Conservation (phyloP, 35 echinoderm and acorn worm species). For the Anneissia japonica region DNA sequence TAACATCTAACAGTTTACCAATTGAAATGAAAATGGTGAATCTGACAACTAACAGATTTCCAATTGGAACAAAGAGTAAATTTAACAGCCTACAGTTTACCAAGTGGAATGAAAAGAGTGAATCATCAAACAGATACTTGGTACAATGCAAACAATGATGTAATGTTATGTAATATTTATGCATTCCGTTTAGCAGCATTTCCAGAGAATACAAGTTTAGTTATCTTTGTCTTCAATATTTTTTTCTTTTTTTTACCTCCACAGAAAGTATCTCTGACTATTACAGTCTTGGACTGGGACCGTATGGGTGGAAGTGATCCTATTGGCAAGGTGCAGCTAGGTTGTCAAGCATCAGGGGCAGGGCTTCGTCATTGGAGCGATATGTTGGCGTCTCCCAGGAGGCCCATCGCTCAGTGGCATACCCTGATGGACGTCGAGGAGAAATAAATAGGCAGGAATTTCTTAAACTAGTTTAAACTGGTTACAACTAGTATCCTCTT, state of each 20-base stretch:
- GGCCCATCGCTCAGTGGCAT: slow-evolving; percentile 98
- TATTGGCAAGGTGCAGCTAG: slow-evolving; percentile 90
- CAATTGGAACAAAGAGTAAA: too few species aligned
- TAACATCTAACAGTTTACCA: too few species aligned
- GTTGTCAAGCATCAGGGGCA: slow-evolving; percentile 91
- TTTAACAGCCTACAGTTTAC: too few species aligned
- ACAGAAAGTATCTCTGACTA: slow-evolving; percentile 96
- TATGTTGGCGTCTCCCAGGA: slow-evolving; percentile 93
- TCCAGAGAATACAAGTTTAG: background rate
- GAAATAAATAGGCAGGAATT: background rate
- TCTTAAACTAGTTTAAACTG: background rate
- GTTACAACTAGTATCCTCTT: background rate
- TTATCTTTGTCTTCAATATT: background rate
- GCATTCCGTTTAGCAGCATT: too few species aligned
- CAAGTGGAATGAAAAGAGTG: too few species aligned
- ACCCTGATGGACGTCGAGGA: slow-evolving; percentile 86
- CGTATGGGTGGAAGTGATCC: slow-evolving; percentile 94
- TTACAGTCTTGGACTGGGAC: slow-evolving; percentile 95
- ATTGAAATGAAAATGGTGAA: too few species aligned
- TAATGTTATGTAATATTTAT: too few species aligned
- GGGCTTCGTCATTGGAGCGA: slow-evolving; percentile 97
- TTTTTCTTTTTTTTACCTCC: slow-evolving; percentile 10
- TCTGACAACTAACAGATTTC: too few species aligned
- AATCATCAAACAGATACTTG: too few species aligned
- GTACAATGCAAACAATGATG: too few species aligned